Percentiles rank a stretch among this genome's conserved stretches.
Evolutionary conservation across 1,140 invertebrate genomes (phyloP).

Genomic region (Leptinotarsa texana): DNA sequence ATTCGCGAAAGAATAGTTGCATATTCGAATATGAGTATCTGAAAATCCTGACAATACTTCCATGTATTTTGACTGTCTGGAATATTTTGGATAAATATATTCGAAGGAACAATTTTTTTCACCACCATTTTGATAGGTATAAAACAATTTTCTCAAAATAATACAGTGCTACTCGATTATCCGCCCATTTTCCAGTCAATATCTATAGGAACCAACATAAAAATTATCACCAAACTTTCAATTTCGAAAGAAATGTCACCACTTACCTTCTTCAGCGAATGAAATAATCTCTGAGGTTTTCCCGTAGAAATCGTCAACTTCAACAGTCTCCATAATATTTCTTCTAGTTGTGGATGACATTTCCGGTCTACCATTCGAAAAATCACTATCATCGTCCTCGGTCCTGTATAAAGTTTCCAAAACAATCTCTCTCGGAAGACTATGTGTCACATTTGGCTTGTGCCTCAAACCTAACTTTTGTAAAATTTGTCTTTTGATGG

Average conservation of each 20-base stretch:
- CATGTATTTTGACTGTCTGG: too few species aligned
- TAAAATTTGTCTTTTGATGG: constrained; percentile 77
- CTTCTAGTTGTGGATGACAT: constrained; percentile 47
- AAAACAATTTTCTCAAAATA: too few species aligned
- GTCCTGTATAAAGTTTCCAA: constrained; percentile 71
- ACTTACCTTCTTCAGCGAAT: constrained; percentile 78
- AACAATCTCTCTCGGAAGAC: constrained; percentile 68
- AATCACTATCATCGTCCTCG: constrained; percentile 55
- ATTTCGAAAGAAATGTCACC: neutral
- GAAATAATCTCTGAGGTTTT: constrained; percentile 80
- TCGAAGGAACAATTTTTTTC: too few species aligned
- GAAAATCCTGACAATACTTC: too few species aligned
- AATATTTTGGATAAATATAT: too few species aligned
- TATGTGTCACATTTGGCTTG: constrained; percentile 72
- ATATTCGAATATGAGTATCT: too few species aligned
- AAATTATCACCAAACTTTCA: too few species aligned
- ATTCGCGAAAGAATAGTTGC: too few species aligned
- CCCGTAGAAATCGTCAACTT: constrained; percentile 74
- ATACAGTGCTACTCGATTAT: too few species aligned
- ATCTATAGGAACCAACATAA: too few species aligned
- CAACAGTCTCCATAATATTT: constrained; percentile 43
- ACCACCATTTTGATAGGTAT: too few species aligned
- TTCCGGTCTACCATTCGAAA: constrained; percentile 44
- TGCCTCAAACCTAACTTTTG: constrained; percentile 70
- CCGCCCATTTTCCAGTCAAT: too few species aligned